Percentiles rank a stretch among this genome's conserved stretches.
Conservation (phyloP, 2,888 invertebrate species). For the Parochlus steinenii region DNA sequence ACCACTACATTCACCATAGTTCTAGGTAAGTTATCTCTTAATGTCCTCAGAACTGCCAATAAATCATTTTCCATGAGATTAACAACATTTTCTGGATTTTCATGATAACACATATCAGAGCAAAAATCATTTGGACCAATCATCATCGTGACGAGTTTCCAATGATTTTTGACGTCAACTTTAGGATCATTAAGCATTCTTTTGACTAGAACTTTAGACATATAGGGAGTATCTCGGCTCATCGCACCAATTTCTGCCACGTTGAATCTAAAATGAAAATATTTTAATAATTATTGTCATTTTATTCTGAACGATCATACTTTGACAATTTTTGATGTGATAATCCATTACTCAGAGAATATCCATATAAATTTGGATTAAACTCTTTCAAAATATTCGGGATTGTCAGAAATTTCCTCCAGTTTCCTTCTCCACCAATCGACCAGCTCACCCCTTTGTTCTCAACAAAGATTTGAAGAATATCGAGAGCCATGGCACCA, state of each 20-base stretch:
- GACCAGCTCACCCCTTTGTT: conserved; percentile 34
- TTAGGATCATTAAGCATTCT: conserved; percentile 35
- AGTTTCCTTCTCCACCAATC: conserved; percentile 36
- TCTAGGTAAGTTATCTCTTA: conserved; percentile 40
- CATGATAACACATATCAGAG: conserved; percentile 33
- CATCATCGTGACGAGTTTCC: conserved; percentile 42
- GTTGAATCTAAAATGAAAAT: conserved; percentile 30
- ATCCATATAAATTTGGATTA: conserved; percentile 46
- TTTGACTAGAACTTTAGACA: conserved; percentile 36
- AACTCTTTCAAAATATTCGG: conserved; percentile 45
- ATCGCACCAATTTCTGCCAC: conserved; percentile 41
- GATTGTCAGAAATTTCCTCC: conserved; percentile 36
- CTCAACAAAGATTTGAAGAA: conserved; percentile 29
- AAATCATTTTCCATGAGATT: conserved; percentile 34
- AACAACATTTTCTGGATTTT: conserved; percentile 28
- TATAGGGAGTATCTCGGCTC: conserved; percentile 38
- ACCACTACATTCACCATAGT: conserved; percentile 39
- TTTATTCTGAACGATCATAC: neutral
- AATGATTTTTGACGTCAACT: conserved; percentile 37
- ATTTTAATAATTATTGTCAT: neutral
- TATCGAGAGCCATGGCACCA: conserved; percentile 31
- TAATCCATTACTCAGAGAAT: conserved; percentile 27
- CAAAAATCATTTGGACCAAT: conserved; percentile 48
- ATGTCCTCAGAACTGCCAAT: conserved; percentile 28
- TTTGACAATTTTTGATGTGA: neutral